A percentile compares a stretch with the other conserved stretches of the same genome.
These are phyloP conservation scores for Amblyteles armatorius DNA, from an alignment of 2,888 invertebrate genomes.

Conservation along the genomic window DNA sequence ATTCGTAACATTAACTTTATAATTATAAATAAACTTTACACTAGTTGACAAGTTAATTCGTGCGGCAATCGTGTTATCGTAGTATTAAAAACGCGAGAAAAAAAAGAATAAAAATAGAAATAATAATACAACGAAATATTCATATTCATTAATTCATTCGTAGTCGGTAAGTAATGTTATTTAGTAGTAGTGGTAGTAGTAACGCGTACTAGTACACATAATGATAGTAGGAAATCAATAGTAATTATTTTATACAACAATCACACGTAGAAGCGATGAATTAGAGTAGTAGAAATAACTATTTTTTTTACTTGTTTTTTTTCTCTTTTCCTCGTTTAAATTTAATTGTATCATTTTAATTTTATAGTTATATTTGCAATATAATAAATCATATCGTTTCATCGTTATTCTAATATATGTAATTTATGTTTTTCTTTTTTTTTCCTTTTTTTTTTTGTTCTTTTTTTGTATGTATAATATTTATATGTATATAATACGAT, in stretches of 20 bases:
- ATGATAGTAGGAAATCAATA: constrained; percentile 76
- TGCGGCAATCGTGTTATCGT: constrained; percentile 70
- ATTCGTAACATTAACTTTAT: constrained; percentile 46
- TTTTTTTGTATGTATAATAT: constrained; percentile 67
- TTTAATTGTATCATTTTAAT: constrained; percentile 73
- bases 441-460: too few relatives aligned
- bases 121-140: constrained; percentile 53
- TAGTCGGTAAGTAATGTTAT: constrained; percentile 64
- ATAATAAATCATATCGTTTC: constrained; percentile 80
- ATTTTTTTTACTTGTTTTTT: constrained; percentile 66
- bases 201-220: constrained; percentile 73
- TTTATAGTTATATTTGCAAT: constrained; percentile 78
- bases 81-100: constrained; percentile 60
- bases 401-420: constrained; percentile 68
- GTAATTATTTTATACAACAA: constrained; percentile 83
- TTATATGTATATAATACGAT: constrained; percentile 77
- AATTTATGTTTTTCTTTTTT: constrained; percentile 25
- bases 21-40: constrained; percentile 39
- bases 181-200: constrained; percentile 64
- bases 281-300: constrained; percentile 84
- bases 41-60: constrained; percentile 68
- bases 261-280: constrained; percentile 84
- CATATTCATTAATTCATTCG: constrained; percentile 53
- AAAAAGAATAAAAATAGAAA: too few relatives aligned
- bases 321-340: constrained; percentile 52